phyloP scores from a whole-genome alignment of 2,888 invertebrate species.

The Anoncus sp. region DNA sequence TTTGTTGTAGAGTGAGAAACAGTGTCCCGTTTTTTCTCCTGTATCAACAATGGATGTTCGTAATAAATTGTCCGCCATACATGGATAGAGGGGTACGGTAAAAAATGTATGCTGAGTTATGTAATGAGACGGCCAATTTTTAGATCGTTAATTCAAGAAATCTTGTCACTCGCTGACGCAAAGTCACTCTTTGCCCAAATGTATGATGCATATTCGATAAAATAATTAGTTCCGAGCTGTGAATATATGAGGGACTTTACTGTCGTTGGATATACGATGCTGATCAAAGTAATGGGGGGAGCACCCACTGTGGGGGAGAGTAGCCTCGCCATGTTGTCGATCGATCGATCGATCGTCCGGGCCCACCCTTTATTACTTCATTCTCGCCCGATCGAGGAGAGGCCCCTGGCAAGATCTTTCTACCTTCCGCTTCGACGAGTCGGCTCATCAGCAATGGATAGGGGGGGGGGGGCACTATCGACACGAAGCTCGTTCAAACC shows the following conservation, averaged over 20 bases:
- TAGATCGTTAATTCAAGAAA: neutral
- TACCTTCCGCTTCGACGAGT: conserved; percentile 31
- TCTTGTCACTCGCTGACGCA: neutral
- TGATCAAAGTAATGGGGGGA: conserved; percentile 13
- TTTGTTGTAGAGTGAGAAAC: too few species aligned
- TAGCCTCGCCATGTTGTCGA: conserved; percentile 27
- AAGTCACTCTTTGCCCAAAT: neutral
- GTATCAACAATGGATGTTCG: too few species aligned
- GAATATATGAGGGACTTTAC: neutral
- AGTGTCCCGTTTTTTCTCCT: too few species aligned
- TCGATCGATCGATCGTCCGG: conserved; percentile 50
- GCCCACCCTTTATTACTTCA: conserved; percentile 71
- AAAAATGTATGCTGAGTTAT: neutral
- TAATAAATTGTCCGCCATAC: too few species aligned
- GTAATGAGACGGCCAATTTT: neutral
- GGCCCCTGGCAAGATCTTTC: conserved; percentile 41
- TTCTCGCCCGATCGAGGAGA: conserved; percentile 62
- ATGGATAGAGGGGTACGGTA: too few species aligned
- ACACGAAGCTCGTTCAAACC: conserved; percentile 65
- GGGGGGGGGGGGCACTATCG: conserved; percentile 11
- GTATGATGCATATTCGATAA: neutral
- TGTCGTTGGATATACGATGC: conserved; percentile 22
- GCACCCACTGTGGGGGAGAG: neutral
- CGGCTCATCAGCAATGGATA: conserved; percentile 6
- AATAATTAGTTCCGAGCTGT: neutral